Percentiles rank a stretch among this genome's conserved stretches.
Conservation (phyloP, 2,797 vertebrate genomes). For the Urophycis tenuis region DNA sequence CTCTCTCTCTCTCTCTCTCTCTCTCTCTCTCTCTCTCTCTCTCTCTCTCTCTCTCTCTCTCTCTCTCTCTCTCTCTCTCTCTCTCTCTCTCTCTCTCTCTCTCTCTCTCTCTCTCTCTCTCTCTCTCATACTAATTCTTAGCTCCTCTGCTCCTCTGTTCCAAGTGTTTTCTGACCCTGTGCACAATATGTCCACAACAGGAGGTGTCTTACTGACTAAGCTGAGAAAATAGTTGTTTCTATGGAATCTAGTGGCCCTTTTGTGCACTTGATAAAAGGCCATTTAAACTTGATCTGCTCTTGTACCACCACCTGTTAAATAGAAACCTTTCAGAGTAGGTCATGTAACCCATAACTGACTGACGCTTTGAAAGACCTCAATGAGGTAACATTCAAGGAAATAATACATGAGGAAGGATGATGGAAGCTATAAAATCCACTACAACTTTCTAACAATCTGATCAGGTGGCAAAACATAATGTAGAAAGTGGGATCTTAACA, state of each 20-base stretch:
- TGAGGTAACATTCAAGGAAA: not conserved
- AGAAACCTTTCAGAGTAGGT: not conserved
- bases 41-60: no score
- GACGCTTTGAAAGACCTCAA: not conserved
- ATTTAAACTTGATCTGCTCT: not conserved
- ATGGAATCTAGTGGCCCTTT: conserved; percentile 3
- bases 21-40: not conserved
- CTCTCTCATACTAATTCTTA: not conserved
- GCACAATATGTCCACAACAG: conserved; percentile 8
- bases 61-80: no score
- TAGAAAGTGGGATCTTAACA: not conserved
- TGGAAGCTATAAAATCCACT: not conserved
- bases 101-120: no score
- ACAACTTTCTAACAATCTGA: not conserved
- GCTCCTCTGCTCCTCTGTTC: not conserved
- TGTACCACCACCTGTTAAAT: not conserved
- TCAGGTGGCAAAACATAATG: not conserved
- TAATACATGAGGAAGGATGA: not conserved
- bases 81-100: no score
- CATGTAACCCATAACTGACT: not conserved
- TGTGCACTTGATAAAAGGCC: conserved; percentile 22
- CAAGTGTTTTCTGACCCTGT: conserved; percentile 3
- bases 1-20: no score
- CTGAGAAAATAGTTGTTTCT: conserved; percentile 9
- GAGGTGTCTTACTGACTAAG: conserved; percentile 11